Evolutionary conservation across 2,888 invertebrate genomes (phyloP), one percentile per base, ranked within the genome.

Genomic region (Tetragonisca angustula): DNA sequence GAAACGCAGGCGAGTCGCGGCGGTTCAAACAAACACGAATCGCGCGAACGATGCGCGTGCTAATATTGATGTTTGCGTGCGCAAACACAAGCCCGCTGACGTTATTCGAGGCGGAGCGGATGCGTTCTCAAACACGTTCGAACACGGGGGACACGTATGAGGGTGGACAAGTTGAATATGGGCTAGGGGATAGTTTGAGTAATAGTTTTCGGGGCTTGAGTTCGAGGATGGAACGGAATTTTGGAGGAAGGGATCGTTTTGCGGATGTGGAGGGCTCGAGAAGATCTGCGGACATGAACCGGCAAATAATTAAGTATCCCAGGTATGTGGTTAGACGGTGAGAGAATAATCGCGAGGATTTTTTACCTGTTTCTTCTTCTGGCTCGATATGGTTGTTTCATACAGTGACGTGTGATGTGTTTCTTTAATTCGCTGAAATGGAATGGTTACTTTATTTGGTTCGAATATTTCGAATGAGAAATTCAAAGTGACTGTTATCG

Each of bases 61-160:
- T 67, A 50, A 79, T 76, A 62, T 78, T 75, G 81, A 81, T 71
- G 71, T 78, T 80, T 71, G 71, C 61, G 52, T 27, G 65, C 43
- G n/a, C 43, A 80, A 71, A 78, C 32, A 77, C 56, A 21, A 36
- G 65, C 21, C 52, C 24, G 77, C 49, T 43, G 77, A 77, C 52
- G 80, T 77, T 77, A 64, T 65, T 77, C 76, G 59, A 21, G 59
- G 21, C 19, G 15, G 36, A 6, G 21, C 21, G 43, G 64, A 36
- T 50, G 52, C 75, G 67, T 43, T 75, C 75, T 67, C 36, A 43
- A 75, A 67, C 67, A 56, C 24, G 75, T 43, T 56, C 43, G 54
- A 56, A 75, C 54, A 43, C 19, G 4, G 43, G 43, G 43, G 54
- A 56, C 75, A 43, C 54, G 67, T 67, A 56, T 43, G 32, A 54